Base-by-base conservation (phyloP, 2,888 invertebrate genomes). In the Phytoseiulus persimilis region DNA sequence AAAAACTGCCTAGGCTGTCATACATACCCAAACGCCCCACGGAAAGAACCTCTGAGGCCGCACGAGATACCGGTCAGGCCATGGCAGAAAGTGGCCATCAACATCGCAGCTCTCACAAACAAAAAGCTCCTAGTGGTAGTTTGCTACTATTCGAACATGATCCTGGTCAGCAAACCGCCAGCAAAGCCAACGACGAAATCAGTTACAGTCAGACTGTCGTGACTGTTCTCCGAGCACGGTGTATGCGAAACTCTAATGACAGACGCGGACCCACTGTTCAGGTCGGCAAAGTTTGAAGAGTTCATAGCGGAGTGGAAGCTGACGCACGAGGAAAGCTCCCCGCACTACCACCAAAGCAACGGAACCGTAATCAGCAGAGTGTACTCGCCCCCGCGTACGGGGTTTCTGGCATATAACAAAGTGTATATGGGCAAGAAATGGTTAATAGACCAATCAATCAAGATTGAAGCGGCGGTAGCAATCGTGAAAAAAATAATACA, bases 241-340 rank as follows among this genome's bases (percentile, higher is more conserved):
- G 31, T 83, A 23, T 83, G 83, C 31, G 83, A 83, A 31, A 33
- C 31, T 23, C 83, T 83, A 2, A 83, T 83, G 83, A 83, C 83
- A 14, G 83, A 83, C 83, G 31, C 83, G 6, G 83, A 83, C 31
- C 83, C 83, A 83, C 31, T 83, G 83, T 83, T 83, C 83, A 31
- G 83, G 31, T 11, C 83, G 28, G 6, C 3, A 18, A 33, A 31
- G 31, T 83, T 83, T 14, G 2, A 31, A 18, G 31, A 83, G 31
- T 83, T 83, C 83, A 11, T 83, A 2, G 2, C 31, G 32, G 18
- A 83, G 83, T 83, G 31, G 83, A 14, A 31, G 31, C 18, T 83
- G 2, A 18, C 11, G 1, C 31, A 23, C 83, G 23, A 31, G 32
- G 23, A 23, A 28, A 33, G 33, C 18, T 83, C 83, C 2, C 33